Evolutionary conservation across 2,113 vertebrate species (phyloP).

Genomic region (Chaetodon auriga): DNA sequence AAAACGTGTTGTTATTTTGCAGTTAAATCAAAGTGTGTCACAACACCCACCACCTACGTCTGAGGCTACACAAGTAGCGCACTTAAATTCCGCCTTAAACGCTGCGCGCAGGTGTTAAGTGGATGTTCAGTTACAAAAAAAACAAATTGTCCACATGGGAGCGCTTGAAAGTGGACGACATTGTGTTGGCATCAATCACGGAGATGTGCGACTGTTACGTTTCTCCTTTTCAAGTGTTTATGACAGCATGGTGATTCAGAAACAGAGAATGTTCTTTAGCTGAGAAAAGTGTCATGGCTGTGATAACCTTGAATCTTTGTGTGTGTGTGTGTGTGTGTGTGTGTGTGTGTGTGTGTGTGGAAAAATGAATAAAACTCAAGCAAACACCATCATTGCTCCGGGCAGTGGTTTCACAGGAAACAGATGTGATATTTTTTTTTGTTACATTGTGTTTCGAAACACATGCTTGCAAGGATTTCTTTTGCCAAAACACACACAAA

Average conservation of each 20-base stretch:
- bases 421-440: neutral
- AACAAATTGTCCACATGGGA: constrained; percentile 46
- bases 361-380: constrained; percentile 13
- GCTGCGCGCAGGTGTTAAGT: constrained; percentile 31
- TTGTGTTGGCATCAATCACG: constrained; percentile 8
- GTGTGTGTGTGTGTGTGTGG: neutral
- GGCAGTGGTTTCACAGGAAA: constrained; percentile 4
- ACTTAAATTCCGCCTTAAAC: constrained; percentile 47
- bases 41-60: constrained; percentile 39
- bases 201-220: constrained; percentile 20
- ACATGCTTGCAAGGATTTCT: neutral
- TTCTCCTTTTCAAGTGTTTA: constrained; percentile 37
- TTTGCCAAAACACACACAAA: neutral
- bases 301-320: constrained; percentile 22
- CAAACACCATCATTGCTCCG: neutral
- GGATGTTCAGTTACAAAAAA: constrained; percentile 48
- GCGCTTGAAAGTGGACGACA: constrained; percentile 31
- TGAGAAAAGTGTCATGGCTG: neutral
- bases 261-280: neutral
- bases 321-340: too few species aligned
- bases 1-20: constrained; percentile 14
- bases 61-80: constrained; percentile 35
- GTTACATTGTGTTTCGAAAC: constrained; percentile 7
- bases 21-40: constrained; percentile 44
- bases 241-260: constrained; percentile 14